Conservation (phyloP, 2,888 invertebrate species). For the Ophonus ardosiacus region DNA sequence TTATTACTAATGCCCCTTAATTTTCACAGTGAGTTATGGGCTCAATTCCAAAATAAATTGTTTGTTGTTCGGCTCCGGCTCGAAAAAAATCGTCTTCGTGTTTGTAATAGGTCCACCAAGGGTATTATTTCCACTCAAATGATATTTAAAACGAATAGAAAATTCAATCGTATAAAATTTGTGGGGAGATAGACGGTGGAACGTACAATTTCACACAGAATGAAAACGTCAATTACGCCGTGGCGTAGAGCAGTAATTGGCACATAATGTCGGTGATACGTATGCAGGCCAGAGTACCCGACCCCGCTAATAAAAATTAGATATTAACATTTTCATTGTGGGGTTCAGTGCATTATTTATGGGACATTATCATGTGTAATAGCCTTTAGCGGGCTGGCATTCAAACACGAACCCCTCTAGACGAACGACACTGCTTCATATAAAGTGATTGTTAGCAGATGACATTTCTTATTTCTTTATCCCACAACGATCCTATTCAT, state of each 20-base stretch:
- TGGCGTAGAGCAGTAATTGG: slow-evolving; percentile 60
- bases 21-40: not conserved
- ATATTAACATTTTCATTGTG: slow-evolving; percentile 64
- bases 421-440: not conserved
- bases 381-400: slow-evolving; percentile 64
- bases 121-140: slow-evolving; percentile 46
- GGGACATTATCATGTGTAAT: slow-evolving; percentile 64
- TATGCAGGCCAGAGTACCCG: slow-evolving; percentile 50
- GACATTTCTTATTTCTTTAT: not conserved
- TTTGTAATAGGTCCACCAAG: slow-evolving; percentile 31
- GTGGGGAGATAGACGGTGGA: slow-evolving; percentile 26
- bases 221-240: slow-evolving; percentile 62
- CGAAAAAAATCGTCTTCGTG: slow-evolving; percentile 42
- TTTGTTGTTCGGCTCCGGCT: slow-evolving; percentile 7
- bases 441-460: not conserved
- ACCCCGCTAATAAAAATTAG: slow-evolving; percentile 59
- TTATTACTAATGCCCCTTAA: not conserved
- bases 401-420: slow-evolving; percentile 56
- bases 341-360: slow-evolving; percentile 63
- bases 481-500: not conserved
- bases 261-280: slow-evolving; percentile 60
- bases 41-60: slow-evolving; percentile 10
- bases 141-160: slow-evolving; percentile 57
- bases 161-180: slow-evolving; percentile 52
- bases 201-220: slow-evolving; percentile 62